Conservation (phyloP, 1,140 invertebrate species). For the Orius laevigatus region DNA sequence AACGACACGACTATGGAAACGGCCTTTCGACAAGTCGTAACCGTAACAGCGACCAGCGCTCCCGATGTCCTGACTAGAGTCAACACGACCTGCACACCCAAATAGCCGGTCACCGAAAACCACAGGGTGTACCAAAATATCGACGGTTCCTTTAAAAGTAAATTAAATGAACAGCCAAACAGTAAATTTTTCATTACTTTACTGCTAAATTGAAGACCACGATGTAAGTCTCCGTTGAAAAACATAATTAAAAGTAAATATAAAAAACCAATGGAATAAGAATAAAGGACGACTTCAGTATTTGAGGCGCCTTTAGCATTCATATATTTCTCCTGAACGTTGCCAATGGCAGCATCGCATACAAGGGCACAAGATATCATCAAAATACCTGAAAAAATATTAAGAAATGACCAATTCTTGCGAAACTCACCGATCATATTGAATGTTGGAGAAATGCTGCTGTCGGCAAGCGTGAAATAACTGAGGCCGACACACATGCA, state of each 20-base stretch:
- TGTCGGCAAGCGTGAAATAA: conserved; percentile 85
- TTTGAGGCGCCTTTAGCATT: conserved; percentile 65
- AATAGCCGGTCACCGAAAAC: conserved; percentile 76
- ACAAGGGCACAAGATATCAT: conserved; percentile 76
- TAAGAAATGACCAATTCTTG: background rate
- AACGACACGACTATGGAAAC: conserved; percentile 86
- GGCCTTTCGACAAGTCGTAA: conserved; percentile 75
- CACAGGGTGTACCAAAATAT: conserved; percentile 75
- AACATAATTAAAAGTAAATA: conserved; percentile 67
- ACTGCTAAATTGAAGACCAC: conserved; percentile 60
- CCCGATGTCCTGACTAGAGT: conserved; percentile 73
- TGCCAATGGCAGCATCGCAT: conserved; percentile 88
- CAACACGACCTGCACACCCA: conserved; percentile 82
- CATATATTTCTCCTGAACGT: conserved; percentile 91
- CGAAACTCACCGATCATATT: conserved; percentile 40
- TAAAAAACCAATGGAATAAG: conserved; percentile 73
- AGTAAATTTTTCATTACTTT: too few species aligned
- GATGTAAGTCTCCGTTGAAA: conserved; percentile 51
- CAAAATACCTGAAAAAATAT: conserved; percentile 41
- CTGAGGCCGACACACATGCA: conserved; percentile 84
- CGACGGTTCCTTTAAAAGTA: conserved; percentile 45
- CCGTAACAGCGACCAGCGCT: conserved; percentile 80
- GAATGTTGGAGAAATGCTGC: conserved; percentile 74
- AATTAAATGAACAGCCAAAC: conserved; percentile 7
- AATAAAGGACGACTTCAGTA: conserved; percentile 86